A percentile compares a stretch with the other conserved stretches of the same genome.
phyloP scores from a whole-genome alignment of 2,888 invertebrate genomes.

The Apodemia mormo region DNA sequence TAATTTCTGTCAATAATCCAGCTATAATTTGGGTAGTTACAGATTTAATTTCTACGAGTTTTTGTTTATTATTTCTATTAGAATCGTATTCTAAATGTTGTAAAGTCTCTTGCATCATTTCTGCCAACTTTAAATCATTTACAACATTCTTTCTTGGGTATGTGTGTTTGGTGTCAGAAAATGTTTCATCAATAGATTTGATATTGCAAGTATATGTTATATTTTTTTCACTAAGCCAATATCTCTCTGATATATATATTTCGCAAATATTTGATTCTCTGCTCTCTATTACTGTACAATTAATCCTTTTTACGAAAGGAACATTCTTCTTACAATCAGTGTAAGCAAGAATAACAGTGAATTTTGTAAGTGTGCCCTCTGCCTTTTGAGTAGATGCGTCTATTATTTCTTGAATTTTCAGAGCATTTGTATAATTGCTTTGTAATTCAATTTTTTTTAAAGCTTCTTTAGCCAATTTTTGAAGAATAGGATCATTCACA shows the following conservation, averaged over 20 bases:
- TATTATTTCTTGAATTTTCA: constrained; percentile 52
- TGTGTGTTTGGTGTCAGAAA: constrained; percentile 41
- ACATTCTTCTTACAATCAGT: constrained; percentile 57
- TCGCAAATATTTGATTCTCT: constrained; percentile 58
- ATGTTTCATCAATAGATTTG: constrained; percentile 49
- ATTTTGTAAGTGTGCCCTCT: constrained; percentile 56
- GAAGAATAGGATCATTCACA: constrained; percentile 53
- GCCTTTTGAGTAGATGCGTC: constrained; percentile 52
- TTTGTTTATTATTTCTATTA: constrained; percentile 54
- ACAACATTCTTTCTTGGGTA: neutral
- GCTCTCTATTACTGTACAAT: constrained; percentile 50
- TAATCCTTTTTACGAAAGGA: constrained; percentile 44
- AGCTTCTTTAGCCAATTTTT: constrained; percentile 46
- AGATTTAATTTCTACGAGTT: constrained; percentile 62
- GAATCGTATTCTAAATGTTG: constrained; percentile 62
- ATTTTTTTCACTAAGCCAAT: constrained; percentile 52
- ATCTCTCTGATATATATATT: constrained; percentile 52
- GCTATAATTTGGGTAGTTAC: constrained; percentile 76
- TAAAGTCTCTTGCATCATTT: constrained; percentile 61
- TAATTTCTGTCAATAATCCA: constrained; percentile 80
- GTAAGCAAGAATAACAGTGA: constrained; percentile 50
- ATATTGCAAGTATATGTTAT: constrained; percentile 56
- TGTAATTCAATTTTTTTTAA: constrained; percentile 58
- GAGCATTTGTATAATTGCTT: constrained; percentile 46
- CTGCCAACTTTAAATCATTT: constrained; percentile 29